Conservation (phyloP, 2,888 invertebrate genomes). For the Campoplex nolae region DNA sequence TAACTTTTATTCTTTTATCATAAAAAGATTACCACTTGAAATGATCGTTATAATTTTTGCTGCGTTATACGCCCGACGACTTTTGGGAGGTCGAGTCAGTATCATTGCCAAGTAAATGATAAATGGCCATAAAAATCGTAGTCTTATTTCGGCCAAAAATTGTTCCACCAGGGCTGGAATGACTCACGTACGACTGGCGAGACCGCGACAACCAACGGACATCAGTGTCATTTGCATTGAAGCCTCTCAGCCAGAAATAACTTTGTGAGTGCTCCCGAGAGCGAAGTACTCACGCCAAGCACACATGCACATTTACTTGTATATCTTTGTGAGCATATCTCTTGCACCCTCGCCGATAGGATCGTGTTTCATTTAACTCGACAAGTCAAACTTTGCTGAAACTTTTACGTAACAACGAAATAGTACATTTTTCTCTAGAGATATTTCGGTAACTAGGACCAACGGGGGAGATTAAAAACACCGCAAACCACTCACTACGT, state of each 20-base stretch:
- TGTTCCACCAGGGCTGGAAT: background rate
- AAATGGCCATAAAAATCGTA: background rate
- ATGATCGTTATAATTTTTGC: too few species aligned
- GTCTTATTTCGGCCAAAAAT: background rate
- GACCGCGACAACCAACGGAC: background rate
- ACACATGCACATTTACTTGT: background rate
- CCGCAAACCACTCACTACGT: background rate
- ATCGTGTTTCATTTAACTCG: slow-evolving; percentile 29
- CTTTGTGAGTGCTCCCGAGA: slow-evolving; percentile 43
- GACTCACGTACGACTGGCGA: background rate
- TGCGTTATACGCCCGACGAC: too few species aligned
- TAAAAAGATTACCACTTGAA: too few species aligned
- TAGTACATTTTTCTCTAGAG: background rate
- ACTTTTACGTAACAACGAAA: background rate
- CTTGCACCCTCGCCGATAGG: background rate
- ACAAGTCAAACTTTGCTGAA: slow-evolving; percentile 20
- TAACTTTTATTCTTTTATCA: too few species aligned
- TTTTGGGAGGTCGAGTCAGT: background rate
- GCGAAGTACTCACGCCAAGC: slow-evolving; percentile 10
- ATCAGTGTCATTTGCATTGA: slow-evolving; percentile 40
- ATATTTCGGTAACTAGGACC: background rate
- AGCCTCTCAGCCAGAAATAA: slow-evolving; percentile 57
- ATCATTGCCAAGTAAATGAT: background rate
- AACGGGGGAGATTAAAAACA: background rate
- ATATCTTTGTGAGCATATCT: background rate